Conservation (phyloP, 92 coral and sea anemone genomes). For the Micromussa lordhowensis region DNA sequence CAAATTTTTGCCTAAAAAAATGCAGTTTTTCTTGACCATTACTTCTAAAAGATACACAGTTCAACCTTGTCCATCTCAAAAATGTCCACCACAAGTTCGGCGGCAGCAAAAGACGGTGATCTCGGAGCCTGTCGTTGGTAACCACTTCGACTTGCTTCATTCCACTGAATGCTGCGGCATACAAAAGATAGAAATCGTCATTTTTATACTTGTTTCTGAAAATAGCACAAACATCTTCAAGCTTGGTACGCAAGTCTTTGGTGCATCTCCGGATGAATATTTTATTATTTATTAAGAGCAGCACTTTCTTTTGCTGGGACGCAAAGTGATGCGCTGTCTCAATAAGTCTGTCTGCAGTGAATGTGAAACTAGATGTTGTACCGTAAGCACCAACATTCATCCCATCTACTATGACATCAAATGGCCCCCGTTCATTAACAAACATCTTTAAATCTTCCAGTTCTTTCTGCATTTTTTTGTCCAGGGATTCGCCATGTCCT, state of each 20-base stretch:
- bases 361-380: conserved; percentile 36
- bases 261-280: conserved; percentile 58
- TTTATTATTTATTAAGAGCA: conserved; percentile 72
- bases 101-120: conserved; percentile 82
- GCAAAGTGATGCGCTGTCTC: conserved; percentile 61
- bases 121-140: conserved; percentile 88
- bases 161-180: conserved; percentile 87
- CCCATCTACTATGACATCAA: conserved; percentile 94
- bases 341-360: conserved; percentile 58
- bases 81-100: conserved; percentile 65
- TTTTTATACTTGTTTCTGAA: conserved; percentile 36
- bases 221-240: conserved; percentile 51
- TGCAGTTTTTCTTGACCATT: conserved; percentile 40
- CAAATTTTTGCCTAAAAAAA: conserved; percentile 72
- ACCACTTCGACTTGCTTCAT: conserved; percentile 69
- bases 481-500: conserved; percentile 46
- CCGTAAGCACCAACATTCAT: conserved; percentile 86
- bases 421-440: conserved; percentile 64
- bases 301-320: conserved; percentile 69
- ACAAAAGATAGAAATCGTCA: conserved; percentile 87
- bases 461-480: conserved; percentile 60
- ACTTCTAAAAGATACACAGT: conserved; percentile 70
- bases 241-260: conserved; percentile 39
- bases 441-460: conserved; percentile 63
- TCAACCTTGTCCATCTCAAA: conserved; percentile 87